Evolutionary conservation across 2,797 vertebrate species (phyloP).

Genomic region (Sebastes taczanowskii): DNA sequence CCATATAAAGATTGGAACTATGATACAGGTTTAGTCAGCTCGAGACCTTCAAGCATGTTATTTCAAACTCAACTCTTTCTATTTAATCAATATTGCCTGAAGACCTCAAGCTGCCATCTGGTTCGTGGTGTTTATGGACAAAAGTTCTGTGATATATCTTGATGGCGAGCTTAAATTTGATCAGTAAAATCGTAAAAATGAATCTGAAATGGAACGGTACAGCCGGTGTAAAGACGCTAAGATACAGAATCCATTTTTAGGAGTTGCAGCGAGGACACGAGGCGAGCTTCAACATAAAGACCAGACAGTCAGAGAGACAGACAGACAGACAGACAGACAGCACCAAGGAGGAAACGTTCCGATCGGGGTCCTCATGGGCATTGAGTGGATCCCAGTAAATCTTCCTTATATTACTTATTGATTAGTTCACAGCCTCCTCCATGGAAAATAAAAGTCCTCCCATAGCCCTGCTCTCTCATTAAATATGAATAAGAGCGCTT

Average conservation of each 20-base stretch:
- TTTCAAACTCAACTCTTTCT: slow-evolving; percentile 17
- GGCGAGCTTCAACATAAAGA: neutral
- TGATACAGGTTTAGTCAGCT: neutral
- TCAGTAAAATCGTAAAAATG: neutral
- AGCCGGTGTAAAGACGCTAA: neutral
- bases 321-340: neutral
- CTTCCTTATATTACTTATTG: slow-evolving; percentile 78
- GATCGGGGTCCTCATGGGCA: slow-evolving; percentile 20
- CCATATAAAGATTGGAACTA: slow-evolving; percentile 9
- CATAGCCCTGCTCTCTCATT: slow-evolving; percentile 48
- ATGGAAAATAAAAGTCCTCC: slow-evolving; percentile 57
- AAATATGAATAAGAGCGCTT: slow-evolving; percentile 65
- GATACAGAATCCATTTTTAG: neutral
- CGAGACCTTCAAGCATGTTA: neutral
- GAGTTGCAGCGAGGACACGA: neutral
- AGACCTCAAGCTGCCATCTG: slow-evolving; percentile 19
- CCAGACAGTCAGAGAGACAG: neutral
- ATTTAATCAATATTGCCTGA: slow-evolving; percentile 7
- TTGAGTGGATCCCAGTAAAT: slow-evolving; percentile 61
- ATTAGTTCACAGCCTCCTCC: slow-evolving; percentile 56
- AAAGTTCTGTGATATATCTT: neutral
- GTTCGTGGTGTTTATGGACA: neutral
- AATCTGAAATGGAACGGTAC: neutral
- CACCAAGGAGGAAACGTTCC: slow-evolving; percentile 24
- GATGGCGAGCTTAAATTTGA: neutral